These are phyloP conservation scores for Unio pictorum DNA, from an alignment of 2,888 invertebrate genomes.

Conservation along the genomic window DNA sequence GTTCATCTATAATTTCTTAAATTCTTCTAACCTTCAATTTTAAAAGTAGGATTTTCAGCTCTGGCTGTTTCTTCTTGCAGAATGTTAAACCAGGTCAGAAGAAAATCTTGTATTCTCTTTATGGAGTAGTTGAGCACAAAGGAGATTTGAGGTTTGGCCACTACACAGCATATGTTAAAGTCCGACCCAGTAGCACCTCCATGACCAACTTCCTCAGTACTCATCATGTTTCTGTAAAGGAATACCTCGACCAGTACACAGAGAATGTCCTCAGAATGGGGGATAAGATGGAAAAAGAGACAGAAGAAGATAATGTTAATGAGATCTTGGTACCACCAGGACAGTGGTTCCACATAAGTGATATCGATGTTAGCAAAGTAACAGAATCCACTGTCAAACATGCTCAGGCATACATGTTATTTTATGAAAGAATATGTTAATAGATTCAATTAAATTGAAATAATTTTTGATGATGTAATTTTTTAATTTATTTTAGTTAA, in stretches of 20 bases:
- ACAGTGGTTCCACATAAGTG: conserved; percentile 95
- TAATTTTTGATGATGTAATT: too few species aligned
- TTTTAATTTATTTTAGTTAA: too few species aligned
- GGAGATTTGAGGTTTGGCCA: conserved; percentile 91
- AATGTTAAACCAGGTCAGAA: conserved; percentile 75
- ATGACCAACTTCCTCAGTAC: conserved; percentile 52
- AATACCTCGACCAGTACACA: conserved; percentile 50
- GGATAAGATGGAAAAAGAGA: conserved; percentile 22
- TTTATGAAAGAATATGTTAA: conserved; percentile 88
- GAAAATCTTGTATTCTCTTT: conserved; percentile 87
- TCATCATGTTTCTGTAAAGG: conserved; percentile 39
- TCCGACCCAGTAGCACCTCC: conserved; percentile 70
- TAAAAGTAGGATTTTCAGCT: too few species aligned
- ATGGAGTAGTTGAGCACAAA: conserved; percentile 95
- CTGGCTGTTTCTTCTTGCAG: conserved; percentile 41
- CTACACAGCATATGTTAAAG: conserved; percentile 96
- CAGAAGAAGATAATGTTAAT: conserved; percentile 38
- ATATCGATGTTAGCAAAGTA: conserved; percentile 88
- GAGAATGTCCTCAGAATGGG: conserved; percentile 30
- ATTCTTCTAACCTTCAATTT: too few species aligned
- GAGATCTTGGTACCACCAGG: conserved; percentile 74
- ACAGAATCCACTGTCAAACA: conserved; percentile 83
- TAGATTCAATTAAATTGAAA: too few species aligned
- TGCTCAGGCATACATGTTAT: conserved; percentile 95
- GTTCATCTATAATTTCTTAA: too few species aligned